Percentiles rank a stretch among this genome's conserved stretches.
phyloP scores from a whole-genome alignment of 2,113 vertebrate species.

The Clarias macrocephalus region DNA sequence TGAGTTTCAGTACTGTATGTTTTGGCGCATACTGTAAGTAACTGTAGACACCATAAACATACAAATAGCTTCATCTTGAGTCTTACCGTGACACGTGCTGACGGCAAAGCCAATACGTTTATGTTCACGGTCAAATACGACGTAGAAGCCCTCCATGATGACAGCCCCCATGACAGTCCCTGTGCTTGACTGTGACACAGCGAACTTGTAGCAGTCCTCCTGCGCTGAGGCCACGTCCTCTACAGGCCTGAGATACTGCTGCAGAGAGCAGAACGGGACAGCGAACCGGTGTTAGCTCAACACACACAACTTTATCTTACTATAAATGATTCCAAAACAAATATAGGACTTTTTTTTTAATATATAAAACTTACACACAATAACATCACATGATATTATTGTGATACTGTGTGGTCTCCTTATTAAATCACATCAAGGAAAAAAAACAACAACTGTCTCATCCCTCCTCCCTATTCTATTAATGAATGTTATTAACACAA shows the following conservation, averaged over 20 bases:
- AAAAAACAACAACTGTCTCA: no score
- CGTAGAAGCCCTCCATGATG: slow-evolving; percentile 98
- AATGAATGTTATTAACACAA: not conserved
- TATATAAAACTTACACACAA: no score
- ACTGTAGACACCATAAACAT: not conserved
- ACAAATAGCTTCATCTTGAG: not conserved
- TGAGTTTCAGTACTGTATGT: no score
- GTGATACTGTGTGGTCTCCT: no score
- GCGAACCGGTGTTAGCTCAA: not conserved
- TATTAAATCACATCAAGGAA: no score
- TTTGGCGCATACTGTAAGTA: no score
- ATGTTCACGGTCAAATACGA: slow-evolving; percentile 89
- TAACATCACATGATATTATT: no score
- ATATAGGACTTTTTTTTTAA: no score
- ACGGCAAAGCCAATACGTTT: slow-evolving; percentile 95
- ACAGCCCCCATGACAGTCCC: slow-evolving; percentile 97
- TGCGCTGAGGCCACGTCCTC: slow-evolving; percentile 93
- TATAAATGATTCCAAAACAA: no score
- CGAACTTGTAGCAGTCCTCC: slow-evolving; percentile 98
- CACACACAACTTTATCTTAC: not conserved
- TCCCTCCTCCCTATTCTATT: no score
- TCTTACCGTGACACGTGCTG: slow-evolving; percentile 92
- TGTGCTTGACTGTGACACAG: slow-evolving; percentile 94
- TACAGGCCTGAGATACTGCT: slow-evolving; percentile 97
- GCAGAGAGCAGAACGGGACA: slow-evolving; percentile 4